Percentiles rank a stretch among this genome's conserved stretches.
These are phyloP conservation scores for Drosophila albomicans DNA, from an alignment of 1,140 invertebrate species.

Conservation along the genomic window DNA sequence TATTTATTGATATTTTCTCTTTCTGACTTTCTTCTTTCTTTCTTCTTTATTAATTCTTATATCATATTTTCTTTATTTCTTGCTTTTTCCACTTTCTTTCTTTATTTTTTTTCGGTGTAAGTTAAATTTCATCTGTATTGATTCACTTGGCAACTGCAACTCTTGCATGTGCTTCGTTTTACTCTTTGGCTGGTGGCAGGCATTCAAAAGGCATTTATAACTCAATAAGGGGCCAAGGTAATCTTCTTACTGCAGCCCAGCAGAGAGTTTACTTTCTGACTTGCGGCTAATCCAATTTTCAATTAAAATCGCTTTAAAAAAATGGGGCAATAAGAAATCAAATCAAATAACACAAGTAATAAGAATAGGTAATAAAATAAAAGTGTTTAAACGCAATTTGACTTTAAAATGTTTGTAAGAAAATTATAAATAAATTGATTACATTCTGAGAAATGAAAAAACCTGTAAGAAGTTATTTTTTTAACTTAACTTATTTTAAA, in stretches of 20 bases:
- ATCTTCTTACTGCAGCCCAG: constrained; percentile 21
- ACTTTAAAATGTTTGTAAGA: no score
- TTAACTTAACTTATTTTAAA: no score
- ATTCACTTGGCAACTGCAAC: constrained; percentile 7
- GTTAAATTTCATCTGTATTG: constrained; percentile 9
- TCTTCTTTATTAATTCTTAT: no score
- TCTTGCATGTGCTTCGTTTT: not conserved
- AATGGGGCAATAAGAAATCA: not conserved
- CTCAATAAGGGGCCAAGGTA: constrained; percentile 24
- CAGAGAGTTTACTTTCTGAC: not conserved
- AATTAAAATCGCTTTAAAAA: constrained; percentile 9
- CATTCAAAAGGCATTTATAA: constrained; percentile 24
- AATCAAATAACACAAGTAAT: not conserved
- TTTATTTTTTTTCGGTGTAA: not conserved
- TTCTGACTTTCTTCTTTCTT: no score
- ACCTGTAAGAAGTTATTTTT: no score
- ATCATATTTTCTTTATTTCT: no score
- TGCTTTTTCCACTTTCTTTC: no score
- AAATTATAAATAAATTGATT: no score
- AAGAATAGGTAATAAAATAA: not conserved
- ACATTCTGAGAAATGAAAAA: no score
- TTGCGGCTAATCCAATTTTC: constrained; percentile 5
- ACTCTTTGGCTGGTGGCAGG: not conserved
- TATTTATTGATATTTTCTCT: no score
- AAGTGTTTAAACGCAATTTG: no score